phyloP scores from a whole-genome alignment of 2,888 invertebrate genomes.

The Troglohyphantes excavatus region DNA sequence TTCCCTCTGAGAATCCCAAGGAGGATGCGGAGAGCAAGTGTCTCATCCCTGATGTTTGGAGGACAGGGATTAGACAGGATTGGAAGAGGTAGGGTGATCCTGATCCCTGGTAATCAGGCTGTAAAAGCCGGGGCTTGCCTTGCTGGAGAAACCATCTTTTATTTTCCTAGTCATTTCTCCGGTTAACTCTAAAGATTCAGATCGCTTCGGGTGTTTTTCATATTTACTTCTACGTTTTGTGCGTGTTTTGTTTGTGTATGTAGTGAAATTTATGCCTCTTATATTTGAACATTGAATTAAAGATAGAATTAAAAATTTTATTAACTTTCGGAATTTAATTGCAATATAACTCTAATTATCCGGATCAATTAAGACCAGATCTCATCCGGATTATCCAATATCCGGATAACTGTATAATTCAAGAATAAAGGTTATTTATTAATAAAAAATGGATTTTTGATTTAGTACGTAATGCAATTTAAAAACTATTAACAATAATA shows the following conservation, averaged over 20 bases:
- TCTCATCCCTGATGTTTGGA: slow-evolving; percentile 53
- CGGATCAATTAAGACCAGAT: too few species aligned
- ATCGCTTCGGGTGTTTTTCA: not conserved
- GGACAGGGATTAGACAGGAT: slow-evolving; percentile 68
- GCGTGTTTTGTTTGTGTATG: not conserved
- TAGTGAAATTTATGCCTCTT: not conserved
- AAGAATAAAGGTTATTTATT: too few species aligned
- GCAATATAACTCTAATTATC: too few species aligned
- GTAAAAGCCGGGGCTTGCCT: slow-evolving; percentile 52
- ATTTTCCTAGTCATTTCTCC: slow-evolving; percentile 46
- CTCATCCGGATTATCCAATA: too few species aligned
- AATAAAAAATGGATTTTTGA: too few species aligned
- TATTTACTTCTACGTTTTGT: not conserved
- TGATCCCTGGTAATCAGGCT: slow-evolving; percentile 62
- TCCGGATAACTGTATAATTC: too few species aligned
- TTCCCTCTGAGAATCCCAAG: slow-evolving; percentile 20
- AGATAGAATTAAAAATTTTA: too few species aligned
- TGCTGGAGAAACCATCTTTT: slow-evolving; percentile 45
- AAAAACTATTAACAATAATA: too few species aligned
- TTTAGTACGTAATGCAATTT: too few species aligned
- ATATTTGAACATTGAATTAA: too few species aligned
- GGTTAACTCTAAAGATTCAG: not conserved
- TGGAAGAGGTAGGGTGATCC: slow-evolving; percentile 46
- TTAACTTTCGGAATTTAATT: too few species aligned
- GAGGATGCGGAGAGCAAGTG: slow-evolving; percentile 65